phyloP scores from a whole-genome alignment of 2,888 invertebrate species.

The Pomacea canaliculata region DNA sequence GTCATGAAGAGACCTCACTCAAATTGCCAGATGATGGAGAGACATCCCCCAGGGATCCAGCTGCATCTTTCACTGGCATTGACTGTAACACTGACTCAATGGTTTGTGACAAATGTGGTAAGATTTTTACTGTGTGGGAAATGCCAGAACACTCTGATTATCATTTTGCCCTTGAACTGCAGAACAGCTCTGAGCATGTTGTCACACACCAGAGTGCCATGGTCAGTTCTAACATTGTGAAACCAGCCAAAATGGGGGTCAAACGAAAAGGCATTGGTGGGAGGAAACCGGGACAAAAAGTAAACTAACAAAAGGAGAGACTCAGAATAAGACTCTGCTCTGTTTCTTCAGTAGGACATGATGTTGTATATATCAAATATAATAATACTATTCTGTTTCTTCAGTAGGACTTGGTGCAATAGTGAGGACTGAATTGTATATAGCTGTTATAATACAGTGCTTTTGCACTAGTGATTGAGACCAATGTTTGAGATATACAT shows the following conservation, averaged over 20 bases:
- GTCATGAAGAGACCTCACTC: too few species aligned
- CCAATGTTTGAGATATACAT: too few species aligned
- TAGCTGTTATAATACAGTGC: too few species aligned
- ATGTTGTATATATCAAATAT: background rate
- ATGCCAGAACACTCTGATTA: constrained; percentile 85
- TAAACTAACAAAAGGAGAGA: constrained; percentile 9
- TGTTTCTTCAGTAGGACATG: constrained; percentile 26
- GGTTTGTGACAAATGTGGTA: constrained; percentile 79
- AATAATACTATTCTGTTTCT: too few species aligned
- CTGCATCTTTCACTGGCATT: too few species aligned
- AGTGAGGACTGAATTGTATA: too few species aligned
- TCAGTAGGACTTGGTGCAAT: too few species aligned
- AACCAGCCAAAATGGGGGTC: background rate
- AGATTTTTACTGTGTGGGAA: constrained; percentile 75
- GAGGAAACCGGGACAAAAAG: constrained; percentile 9
- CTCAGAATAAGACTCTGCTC: constrained; percentile 14
- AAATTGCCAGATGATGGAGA: too few species aligned
- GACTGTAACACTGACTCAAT: too few species aligned
- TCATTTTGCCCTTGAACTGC: constrained; percentile 84
- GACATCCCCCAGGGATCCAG: too few species aligned
- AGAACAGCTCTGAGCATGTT: constrained; percentile 27
- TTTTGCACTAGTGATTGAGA: too few species aligned
- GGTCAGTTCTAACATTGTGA: background rate
- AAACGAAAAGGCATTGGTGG: constrained; percentile 23
- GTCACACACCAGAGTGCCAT: too few species aligned